A percentile compares a stretch with the other conserved stretches of the same genome.
Evolutionary conservation across 2,797 vertebrate genomes (phyloP).

Genomic region (Eurystomus glaucurus): DNA sequence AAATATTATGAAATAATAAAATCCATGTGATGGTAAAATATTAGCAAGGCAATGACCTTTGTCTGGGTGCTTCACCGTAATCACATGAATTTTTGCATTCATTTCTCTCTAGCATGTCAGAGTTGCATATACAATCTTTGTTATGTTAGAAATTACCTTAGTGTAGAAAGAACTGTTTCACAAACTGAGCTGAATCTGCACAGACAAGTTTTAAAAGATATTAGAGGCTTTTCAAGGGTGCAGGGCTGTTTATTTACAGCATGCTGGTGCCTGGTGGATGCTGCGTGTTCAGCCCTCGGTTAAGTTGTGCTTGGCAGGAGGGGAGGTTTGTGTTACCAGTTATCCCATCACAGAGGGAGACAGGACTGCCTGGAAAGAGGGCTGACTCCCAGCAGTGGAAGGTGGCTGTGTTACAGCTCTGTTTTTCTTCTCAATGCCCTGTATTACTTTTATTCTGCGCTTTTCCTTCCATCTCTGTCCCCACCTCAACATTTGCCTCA

Average conservation of each 20-base stretch:
- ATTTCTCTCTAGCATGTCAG: not conserved
- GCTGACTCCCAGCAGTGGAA: not conserved
- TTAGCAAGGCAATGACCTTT: constrained; percentile 4
- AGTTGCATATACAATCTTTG: not conserved
- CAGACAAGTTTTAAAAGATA: not conserved
- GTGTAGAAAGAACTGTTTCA: not conserved
- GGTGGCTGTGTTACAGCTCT: not conserved
- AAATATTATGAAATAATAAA: constrained; percentile 63
- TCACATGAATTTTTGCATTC: not conserved
- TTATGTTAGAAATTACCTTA: not conserved
- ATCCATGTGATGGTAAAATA: constrained; percentile 15
- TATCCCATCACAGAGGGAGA: rapidly evolving
- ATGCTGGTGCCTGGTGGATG: rapidly evolving
- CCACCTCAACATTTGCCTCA: not conserved
- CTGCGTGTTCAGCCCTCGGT: rapidly evolving
- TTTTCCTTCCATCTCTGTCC: not conserved
- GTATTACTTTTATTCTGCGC: not conserved
- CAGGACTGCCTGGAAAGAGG: not conserved
- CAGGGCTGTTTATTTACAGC: not conserved
- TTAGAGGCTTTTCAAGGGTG: not conserved
- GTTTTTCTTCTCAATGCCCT: not conserved
- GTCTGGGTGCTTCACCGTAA: not conserved
- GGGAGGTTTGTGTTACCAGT: not conserved
- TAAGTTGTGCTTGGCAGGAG: not conserved
- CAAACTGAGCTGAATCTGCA: not conserved